Percentiles rank a stretch among this genome's conserved stretches.
Conservation (phyloP, 1,140 invertebrate species). For the Habropoda laboriosa region DNA sequence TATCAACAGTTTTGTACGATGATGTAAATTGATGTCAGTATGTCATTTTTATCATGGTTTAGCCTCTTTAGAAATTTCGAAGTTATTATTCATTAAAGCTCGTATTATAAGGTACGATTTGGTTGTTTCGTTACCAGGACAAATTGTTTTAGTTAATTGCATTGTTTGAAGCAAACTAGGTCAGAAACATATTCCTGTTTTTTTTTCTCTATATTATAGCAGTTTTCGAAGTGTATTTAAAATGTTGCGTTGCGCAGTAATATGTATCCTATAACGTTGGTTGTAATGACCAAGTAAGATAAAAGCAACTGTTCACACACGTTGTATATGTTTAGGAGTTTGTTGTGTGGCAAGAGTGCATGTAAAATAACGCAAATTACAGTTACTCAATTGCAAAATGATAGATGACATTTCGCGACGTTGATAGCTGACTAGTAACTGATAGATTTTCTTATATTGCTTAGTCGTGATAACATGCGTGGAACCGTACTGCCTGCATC, state of each 20-base stretch:
- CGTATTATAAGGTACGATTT: background rate
- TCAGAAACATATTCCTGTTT: background rate
- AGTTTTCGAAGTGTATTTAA: background rate
- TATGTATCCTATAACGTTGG: background rate
- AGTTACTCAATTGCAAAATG: background rate
- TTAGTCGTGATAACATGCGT: conserved; percentile 12
- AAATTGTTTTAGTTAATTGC: background rate
- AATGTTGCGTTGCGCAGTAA: background rate
- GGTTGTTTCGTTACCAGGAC: background rate
- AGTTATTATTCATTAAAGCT: background rate
- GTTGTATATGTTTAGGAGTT: background rate
- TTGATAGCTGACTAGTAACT: background rate
- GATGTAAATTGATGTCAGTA: conserved; percentile 4
- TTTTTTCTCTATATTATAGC: background rate
- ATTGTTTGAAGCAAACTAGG: background rate
- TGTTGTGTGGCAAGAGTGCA: background rate
- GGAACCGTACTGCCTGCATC: background rate
- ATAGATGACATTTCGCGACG: background rate
- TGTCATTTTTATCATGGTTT: conserved; percentile 21
- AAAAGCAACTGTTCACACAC: background rate
- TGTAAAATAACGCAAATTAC: background rate
- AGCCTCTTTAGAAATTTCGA: background rate
- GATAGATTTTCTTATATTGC: background rate
- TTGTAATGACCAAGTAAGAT: background rate
- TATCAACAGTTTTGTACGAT: conserved; percentile 3